Conservation (phyloP, 2,888 invertebrate genomes). For the Pseudococcus longispinus region DNA sequence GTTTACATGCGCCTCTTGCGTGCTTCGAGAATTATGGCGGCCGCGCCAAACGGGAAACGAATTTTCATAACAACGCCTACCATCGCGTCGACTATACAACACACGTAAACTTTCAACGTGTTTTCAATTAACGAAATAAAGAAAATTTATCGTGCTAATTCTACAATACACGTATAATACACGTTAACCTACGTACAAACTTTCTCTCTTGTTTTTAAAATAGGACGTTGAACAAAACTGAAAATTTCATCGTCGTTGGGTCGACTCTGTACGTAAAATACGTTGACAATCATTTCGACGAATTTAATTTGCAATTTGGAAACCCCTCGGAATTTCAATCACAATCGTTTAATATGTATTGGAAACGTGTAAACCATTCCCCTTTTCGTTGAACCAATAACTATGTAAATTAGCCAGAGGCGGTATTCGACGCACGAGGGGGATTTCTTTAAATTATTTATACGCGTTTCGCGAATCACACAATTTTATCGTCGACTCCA, state of each 20-base stretch:
- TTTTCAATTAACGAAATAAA: slow-evolving; percentile 4
- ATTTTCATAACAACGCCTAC: slow-evolving; percentile 4
- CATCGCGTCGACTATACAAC: background rate
- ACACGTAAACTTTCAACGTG: background rate
- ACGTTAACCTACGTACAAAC: background rate
- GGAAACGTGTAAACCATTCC: background rate
- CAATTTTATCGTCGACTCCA: background rate
- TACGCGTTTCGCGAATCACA: background rate
- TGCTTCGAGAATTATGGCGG: background rate
- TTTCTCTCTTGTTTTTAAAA: background rate
- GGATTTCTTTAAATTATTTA: background rate
- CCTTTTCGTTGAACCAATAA: background rate
- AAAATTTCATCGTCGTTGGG: background rate
- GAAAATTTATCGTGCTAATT: background rate
- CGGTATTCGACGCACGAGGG: background rate
- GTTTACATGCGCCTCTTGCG: background rate
- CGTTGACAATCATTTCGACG: background rate
- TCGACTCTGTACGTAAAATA: background rate
- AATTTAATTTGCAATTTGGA: background rate
- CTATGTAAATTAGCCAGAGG: background rate
- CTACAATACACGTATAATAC: background rate
- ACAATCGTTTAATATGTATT: background rate
- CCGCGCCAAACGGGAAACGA: background rate
- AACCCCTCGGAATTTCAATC: background rate
- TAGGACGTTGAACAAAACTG: background rate